phyloP scores from a whole-genome alignment of 2,797 vertebrate species.

The Fringilla coelebs region DNA sequence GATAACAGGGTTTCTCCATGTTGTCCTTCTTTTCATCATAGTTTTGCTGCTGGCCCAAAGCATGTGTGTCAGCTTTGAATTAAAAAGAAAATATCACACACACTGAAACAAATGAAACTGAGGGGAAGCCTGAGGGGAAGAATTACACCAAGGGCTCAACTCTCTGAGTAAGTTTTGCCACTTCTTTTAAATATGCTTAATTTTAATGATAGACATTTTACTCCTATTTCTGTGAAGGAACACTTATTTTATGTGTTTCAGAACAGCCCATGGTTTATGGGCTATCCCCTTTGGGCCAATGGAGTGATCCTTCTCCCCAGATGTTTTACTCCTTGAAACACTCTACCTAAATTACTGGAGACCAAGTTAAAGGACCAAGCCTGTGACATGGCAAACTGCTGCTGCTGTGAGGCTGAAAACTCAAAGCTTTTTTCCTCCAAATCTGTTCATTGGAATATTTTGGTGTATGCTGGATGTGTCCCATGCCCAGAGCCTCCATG shows the following conservation, averaged over 20 bases:
- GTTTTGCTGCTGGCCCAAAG: not conserved
- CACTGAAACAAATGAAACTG: not conserved
- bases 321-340: not conserved
- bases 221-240: not conserved
- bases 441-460: not conserved
- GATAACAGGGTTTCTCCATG: not conserved
- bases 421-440: not conserved
- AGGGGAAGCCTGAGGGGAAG: not conserved
- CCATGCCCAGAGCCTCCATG: not conserved
- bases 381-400: not conserved
- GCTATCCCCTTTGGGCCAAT: fast-evolving
- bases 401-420: not conserved
- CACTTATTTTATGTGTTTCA: not conserved
- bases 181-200: not conserved
- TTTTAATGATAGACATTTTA: not conserved
- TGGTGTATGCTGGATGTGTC: not conserved
- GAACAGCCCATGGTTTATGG: not conserved
- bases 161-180: not conserved
- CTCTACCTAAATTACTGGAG: not conserved
- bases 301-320: not conserved
- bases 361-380: not conserved
- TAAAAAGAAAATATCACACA: not conserved
- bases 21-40: not conserved
- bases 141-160: not conserved
- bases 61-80: not conserved